Base-by-base conservation (phyloP, 30 jellyfish, hydroid and myxozoan species). In the Pseudorhiza aurosa region DNA sequence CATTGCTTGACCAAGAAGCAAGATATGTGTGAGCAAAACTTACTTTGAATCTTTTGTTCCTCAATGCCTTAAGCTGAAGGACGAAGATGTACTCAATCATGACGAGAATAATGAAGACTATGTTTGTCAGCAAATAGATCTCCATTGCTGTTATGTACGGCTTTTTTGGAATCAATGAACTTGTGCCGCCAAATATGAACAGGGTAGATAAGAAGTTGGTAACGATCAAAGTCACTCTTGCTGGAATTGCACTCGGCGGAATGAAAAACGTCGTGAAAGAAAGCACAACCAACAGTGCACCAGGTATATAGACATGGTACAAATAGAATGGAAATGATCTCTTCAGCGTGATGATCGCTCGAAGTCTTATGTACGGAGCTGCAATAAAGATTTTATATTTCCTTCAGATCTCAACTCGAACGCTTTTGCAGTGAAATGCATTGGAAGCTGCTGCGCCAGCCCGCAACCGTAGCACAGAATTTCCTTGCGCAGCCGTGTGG, bases 141-240 rank as follows among this genome's bases (percentile, higher is more conserved):
- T 82, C 94, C 81, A 82, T 69, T 15, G 94, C 86, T 4, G 94
- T 82, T 15, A 69, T 68, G 65, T 82, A 82, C 0, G 94, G 84
- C 44, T 53, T 70, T 33, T 55, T 68, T 0, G 84, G 85, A 30
- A 82, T 68, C 71, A 64, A 21, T 4, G 94, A 55, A 46, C 68
- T 62, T 29, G 87, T 70, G 62, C 94, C 58, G 44, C 84, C 85
- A 28, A 82, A 69, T 12, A 82, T 70, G 68, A 82, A 69, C 87
- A 82, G 69, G 4, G 85, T 64, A 17, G 94, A 82, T 12, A 82
- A 70, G 50, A 82, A 70, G 28, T 69, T 82, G 45, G 94, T 82
- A n/a, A 82, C 94, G 21, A 82, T 82, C 65, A 82, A 36, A 0
- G 94, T 70, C 32, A 82, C 87, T 68, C 94, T 68, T 1, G 94